A percentile compares a stretch with the other conserved stretches of the same genome.
Evolutionary conservation across 2,888 invertebrate species (phyloP).

Genomic region (Bellardia bayeri): DNA sequence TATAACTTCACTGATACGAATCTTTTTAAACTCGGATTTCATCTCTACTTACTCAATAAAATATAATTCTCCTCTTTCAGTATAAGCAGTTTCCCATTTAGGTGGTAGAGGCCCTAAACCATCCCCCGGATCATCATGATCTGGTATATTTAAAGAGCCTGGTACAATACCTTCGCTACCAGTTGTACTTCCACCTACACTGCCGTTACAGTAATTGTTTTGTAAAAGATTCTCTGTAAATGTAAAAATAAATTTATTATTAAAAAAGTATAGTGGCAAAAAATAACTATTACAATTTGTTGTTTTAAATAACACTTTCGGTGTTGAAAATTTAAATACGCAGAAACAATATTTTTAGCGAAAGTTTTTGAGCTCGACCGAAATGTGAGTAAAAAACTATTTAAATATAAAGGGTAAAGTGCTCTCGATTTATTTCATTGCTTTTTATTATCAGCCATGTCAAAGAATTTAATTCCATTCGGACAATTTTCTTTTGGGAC

Average conservation of each 20-base stretch:
- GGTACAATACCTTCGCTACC: slow-evolving; percentile 76
- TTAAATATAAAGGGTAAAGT: too few species aligned
- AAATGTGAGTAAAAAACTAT: too few species aligned
- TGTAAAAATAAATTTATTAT: slow-evolving; percentile 5
- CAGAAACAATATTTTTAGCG: too few species aligned
- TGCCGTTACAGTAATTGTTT: slow-evolving; percentile 78
- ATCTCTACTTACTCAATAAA: slow-evolving; percentile 94
- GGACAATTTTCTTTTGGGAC: too few species aligned
- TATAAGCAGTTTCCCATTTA: slow-evolving; percentile 99
- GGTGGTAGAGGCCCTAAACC: slow-evolving; percentile 95
- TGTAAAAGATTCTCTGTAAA: slow-evolving; percentile 80
- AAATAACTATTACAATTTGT: too few species aligned
- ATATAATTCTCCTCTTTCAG: slow-evolving; percentile 98
- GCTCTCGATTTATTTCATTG: too few species aligned
- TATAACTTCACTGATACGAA: not conserved
- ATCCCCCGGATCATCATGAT: slow-evolving; percentile 88
- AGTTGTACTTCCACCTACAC: slow-evolving; percentile 73
- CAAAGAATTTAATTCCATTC: too few species aligned
- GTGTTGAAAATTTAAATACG: too few species aligned
- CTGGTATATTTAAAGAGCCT: slow-evolving; percentile 77
- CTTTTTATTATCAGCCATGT: too few species aligned
- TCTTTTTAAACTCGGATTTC: not conserved
- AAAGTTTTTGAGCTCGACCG: too few species aligned
- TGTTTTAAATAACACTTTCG: too few species aligned
- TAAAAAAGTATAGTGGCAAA: too few species aligned